Evolutionary conservation across 30 jellyfish, hydroid and myxozoan species (phyloP), one percentile per base, ranked within the genome.

Genomic region (Aurelia aurita complex sp. Pacific): DNA sequence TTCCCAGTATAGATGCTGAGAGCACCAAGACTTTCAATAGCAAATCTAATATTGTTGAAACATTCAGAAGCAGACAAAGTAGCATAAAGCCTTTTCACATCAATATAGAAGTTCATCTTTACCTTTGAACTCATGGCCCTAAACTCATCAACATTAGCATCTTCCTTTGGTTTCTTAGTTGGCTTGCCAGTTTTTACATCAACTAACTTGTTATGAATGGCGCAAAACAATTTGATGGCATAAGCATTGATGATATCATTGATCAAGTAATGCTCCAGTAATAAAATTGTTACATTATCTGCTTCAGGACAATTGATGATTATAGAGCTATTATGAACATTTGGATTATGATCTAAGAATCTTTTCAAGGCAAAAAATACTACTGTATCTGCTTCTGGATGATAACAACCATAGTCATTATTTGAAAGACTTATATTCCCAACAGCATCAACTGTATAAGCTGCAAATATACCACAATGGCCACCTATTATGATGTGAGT

Each of bases 81-180:
- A 38, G 50, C 50, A 38, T 38, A 38, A 38, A 82, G 74, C 59
- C 14, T 14, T 51, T 34, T 16, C 14, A 83, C 73, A 83, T 72
- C 86, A 54, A 83, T 83, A 83, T 54, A 71, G 72, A 83, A 83
- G 32, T 83, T 60, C 86, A 83, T 71, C 72, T 63, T 83, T 10
- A 83, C 53, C 69, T 83, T 83, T 11, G 86, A 83, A 46, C 67
- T 67, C 19, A 57, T 17, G 16, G 63, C 73, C 53, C 53, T 7
- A 18, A 79, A 43, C 2, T 79, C 89, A 14, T 64, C 67, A 38
- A 79, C 81, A 64, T 19, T 65, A 8, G 77, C 83, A 68, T 69
- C 67, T 54, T 82, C 77, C 40, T 51, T 82, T 54, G 53, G 77
- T 23, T 52, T 50, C 85, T 75, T 51, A 23, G 23, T 43, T 0